phyloP scores from a whole-genome alignment of 2,113 vertebrate species.

The Myotis yumanensis region DNA sequence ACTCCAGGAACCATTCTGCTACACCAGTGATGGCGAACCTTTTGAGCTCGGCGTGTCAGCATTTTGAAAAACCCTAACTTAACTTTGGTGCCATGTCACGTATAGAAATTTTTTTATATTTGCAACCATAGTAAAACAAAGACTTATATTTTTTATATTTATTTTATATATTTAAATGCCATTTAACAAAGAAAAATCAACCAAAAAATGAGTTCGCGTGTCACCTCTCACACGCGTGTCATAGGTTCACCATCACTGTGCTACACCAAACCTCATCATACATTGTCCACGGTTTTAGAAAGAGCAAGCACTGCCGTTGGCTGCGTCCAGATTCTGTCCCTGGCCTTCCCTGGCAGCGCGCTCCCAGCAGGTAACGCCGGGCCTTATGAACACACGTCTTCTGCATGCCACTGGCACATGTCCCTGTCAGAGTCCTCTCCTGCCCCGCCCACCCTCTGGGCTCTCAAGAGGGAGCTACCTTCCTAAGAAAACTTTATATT shows the following conservation, averaged over 20 bases:
- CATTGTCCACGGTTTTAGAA: not conserved
- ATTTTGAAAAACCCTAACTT: too few species aligned
- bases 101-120: too few species aligned
- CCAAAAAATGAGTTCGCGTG: too few species aligned
- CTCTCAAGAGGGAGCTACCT: not conserved
- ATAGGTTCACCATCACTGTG: too few species aligned
- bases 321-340: not conserved
- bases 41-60: too few species aligned
- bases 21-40: too few species aligned
- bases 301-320: not conserved
- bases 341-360: not conserved
- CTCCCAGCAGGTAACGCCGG: not conserved
- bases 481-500: not conserved
- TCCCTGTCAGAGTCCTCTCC: not conserved
- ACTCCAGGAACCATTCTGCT: not conserved
- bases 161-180: too few species aligned
- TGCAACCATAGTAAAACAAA: too few species aligned
- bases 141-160: too few species aligned
- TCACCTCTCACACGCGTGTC: too few species aligned
- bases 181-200: too few species aligned
- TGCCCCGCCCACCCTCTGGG: not conserved
- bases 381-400: not conserved
- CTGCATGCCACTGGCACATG: not conserved
- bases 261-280: not conserved
- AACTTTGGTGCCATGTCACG: too few species aligned